Evolutionary conservation across 1,140 invertebrate species (phyloP).

Genomic region (Thalassaphorura encarpata): DNA sequence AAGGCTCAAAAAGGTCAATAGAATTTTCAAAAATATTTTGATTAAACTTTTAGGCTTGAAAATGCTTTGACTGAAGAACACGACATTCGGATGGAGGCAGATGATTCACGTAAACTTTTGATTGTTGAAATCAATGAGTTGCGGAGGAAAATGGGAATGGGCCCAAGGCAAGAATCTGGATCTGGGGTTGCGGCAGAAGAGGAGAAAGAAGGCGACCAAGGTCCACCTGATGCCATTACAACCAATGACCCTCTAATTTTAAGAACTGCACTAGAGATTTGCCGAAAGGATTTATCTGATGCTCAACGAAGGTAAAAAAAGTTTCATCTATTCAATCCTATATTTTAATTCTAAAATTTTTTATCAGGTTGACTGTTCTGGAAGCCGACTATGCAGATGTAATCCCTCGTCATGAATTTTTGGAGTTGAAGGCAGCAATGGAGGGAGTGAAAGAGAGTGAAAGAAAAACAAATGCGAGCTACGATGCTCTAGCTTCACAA

Average conservation of each 20-base stretch:
- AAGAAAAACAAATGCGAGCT: not conserved
- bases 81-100: not conserved
- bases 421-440: conserved; percentile 4
- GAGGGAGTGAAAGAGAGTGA: not conserved
- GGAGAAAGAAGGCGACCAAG: not conserved
- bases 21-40: not conserved
- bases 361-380: conserved; percentile 3
- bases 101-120: conserved; percentile 3
- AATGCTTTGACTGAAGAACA: conserved; percentile 13
- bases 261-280: conserved; percentile 8
- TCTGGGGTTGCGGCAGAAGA: not conserved
- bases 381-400: conserved; percentile 21
- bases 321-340: not conserved
- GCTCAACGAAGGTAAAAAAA: conserved; percentile 10
- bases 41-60: conserved; percentile 13
- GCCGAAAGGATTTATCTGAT: conserved; percentile 4
- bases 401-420: conserved; percentile 13
- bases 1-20: not conserved
- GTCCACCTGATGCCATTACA: not conserved
- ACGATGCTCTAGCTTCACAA: conserved; percentile 1
- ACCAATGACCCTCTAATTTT: conserved; percentile 4
- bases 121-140: conserved; percentile 19
- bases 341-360: not conserved
- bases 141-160: conserved; percentile 10
- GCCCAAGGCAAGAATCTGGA: not conserved